Evolutionary conservation across 1,140 invertebrate species (phyloP).

Genomic region (Bicyclus anynana): DNA sequence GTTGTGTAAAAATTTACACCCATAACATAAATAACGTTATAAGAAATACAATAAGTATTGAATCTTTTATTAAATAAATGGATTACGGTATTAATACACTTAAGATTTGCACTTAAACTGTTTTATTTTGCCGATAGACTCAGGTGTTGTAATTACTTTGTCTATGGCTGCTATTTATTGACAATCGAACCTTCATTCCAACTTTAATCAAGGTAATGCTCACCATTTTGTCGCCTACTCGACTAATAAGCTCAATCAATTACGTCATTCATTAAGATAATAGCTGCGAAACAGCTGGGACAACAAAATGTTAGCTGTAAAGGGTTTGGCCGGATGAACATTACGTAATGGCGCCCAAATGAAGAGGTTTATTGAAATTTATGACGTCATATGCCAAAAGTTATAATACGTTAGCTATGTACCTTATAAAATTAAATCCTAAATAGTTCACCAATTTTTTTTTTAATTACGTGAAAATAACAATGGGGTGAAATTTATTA

Average conservation of each 20-base stretch:
- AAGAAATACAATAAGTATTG: too few species aligned
- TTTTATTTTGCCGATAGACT: not conserved
- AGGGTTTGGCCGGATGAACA: not conserved
- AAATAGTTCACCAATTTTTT: too few species aligned
- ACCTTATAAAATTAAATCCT: too few species aligned
- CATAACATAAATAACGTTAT: too few species aligned
- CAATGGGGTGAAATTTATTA: too few species aligned
- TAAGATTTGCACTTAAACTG: not conserved
- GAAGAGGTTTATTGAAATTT: not conserved
- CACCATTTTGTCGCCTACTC: slow-evolving; percentile 30
- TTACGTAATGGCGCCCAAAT: not conserved
- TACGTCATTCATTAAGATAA: slow-evolving; percentile 34
- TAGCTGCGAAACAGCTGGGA: slow-evolving; percentile 22
- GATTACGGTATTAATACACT: too few species aligned
- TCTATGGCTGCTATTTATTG: not conserved
- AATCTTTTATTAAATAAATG: too few species aligned
- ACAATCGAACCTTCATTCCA: slow-evolving; percentile 35
- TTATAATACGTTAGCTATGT: too few species aligned
- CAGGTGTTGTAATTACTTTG: not conserved
- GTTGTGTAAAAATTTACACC: too few species aligned
- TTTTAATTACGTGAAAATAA: too few species aligned
- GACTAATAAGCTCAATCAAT: slow-evolving; percentile 47
- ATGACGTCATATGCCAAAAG: not conserved
- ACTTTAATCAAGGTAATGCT: slow-evolving; percentile 51
- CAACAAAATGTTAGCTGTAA: not conserved